Base-by-base conservation (phyloP, 2,113 vertebrate species). In the Orientallactaga bullata region DNA sequence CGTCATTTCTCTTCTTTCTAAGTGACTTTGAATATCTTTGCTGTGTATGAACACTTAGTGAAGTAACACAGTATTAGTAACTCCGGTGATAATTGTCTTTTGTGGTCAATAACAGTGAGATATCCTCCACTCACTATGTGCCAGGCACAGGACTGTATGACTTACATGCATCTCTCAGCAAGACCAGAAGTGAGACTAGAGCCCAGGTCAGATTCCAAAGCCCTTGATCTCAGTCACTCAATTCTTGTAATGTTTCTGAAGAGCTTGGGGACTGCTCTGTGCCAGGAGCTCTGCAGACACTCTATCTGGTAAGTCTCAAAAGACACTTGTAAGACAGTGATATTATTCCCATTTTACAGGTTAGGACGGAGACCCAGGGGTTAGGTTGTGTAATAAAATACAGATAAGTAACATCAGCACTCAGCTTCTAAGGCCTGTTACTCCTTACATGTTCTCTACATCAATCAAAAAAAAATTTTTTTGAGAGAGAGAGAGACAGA, bases 211-310 rank as follows among this genome's bases (percentile, higher is more conserved):
- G 68, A 42, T 18, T 68, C 39, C 17, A n/a, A 20, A 88, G n/a
- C 17, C 74, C 21, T 74, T 21, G 0, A 26, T 37, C 65, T 11
- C 39, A 28, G 13, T 17, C 7, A 8, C 2, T 76, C 13, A 24
- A 5, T 18, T 68, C 68, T 63, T 13, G 6, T 0, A 21, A 26
- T 3, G 42, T n/a, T 24, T 17, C 15, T 0, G 1, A 73, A 5
- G 79, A 23, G 24, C 17, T 1, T 0, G 11, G n/a, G 61, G 1
- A 16, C 23, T 21, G 4, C 37, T 69, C 30, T 6, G 28, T 15
- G 7, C 35, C 16, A 3, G 24, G 71, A 66, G 13, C 32, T 1
- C 42, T 61, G 28, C 13, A 0, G 0, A 0, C 0, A 2, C 37
- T 32, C 69, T 11, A 10, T 12, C 58, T 32, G 24, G 9, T 2